Evolutionary conservation across 2,113 vertebrate species (phyloP), one percentile per base, ranked within the genome.

Genomic region (Columba livia): DNA sequence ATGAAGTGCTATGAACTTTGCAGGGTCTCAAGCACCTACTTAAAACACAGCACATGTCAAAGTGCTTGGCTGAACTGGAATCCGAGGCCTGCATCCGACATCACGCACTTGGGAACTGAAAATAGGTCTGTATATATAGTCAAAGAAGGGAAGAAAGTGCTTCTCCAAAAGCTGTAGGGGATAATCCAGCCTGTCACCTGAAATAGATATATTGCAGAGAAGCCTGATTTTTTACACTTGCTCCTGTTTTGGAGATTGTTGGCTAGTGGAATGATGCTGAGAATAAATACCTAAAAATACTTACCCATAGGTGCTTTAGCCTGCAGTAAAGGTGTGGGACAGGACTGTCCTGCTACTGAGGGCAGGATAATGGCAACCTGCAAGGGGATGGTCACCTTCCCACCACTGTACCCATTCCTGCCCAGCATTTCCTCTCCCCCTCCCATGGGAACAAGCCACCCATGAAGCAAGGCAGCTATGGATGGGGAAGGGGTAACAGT

Each of bases 341-440:
- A 53, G 15, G 28, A 84, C 10, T 67, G 40, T 28, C 28, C 47
- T n/a, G 16, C 16, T 70, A 8, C 21, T 11, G 28, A 42, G 72
- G 38, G 53, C 18, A 36, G 57, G 36, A 60, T 53, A 32, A 32
- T 85, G 42, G 7, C 47, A 74, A 24, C 29, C 47, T 74, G 11
- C 18, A 42, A 74, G 29, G 19, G 34, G 9, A 36, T 32, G 8
- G 6, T 71, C 25, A 36, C 18, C 13, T 78, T 73, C 31, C 29
- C 44, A 36, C 18, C 1, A 1, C 61, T 1, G 0, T 28, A 32
- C 15, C 13, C 26, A 3, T 34, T 72, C 42, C 48, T 67, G 9
- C 31, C 23, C 10, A 12, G 10, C 17, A 42, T 54, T 36, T 20
- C 19, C 15, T 44, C 32, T 50, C 1, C 7, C 21, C 12, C 15